A percentile compares a stretch with the other conserved stretches of the same genome.
Evolutionary conservation across 2,888 invertebrate species (phyloP).

Genomic region (Cryptocephalus moraei): DNA sequence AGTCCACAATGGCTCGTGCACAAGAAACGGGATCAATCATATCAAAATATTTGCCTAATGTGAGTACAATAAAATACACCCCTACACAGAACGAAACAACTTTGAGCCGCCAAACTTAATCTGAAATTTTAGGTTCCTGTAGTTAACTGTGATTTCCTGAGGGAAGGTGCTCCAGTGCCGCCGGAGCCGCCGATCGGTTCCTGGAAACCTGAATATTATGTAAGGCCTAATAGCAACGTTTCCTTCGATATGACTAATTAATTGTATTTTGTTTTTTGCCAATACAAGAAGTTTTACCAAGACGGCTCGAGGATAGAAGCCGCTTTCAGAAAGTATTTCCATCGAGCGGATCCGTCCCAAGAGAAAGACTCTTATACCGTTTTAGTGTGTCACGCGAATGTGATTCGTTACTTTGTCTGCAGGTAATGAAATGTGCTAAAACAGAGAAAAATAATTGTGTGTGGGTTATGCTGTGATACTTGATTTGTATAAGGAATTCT

Average conservation of each 20-base stretch:
- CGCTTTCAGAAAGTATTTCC: slow-evolving; percentile 86
- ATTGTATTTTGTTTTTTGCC: slow-evolving; percentile 20
- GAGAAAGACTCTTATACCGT: slow-evolving; percentile 76
- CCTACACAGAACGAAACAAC: too few species aligned
- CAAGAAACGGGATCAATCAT: slow-evolving; percentile 85
- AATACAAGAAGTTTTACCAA: slow-evolving; percentile 72
- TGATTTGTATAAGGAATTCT: background rate
- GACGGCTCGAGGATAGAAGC: slow-evolving; percentile 94
- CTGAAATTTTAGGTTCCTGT: slow-evolving; percentile 43
- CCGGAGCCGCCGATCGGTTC: slow-evolving; percentile 80
- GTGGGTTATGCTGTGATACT: too few species aligned
- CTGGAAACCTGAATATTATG: slow-evolving; percentile 77
- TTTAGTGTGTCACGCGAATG: slow-evolving; percentile 95
- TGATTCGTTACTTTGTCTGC: slow-evolving; percentile 92
- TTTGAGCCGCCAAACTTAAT: too few species aligned
- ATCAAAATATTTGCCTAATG: slow-evolving; percentile 50
- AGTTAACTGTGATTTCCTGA: slow-evolving; percentile 61
- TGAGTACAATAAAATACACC: slow-evolving; percentile 10
- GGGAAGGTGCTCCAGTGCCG: slow-evolving; percentile 90
- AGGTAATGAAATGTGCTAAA: slow-evolving; percentile 44
- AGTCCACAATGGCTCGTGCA: slow-evolving; percentile 90
- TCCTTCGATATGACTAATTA: background rate
- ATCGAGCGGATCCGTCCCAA: slow-evolving; percentile 77
- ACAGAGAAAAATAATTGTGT: too few species aligned
- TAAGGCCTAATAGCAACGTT: slow-evolving; percentile 34